Evolutionary conservation across 1,140 invertebrate species (phyloP).

Genomic region (Danaus melanippus): DNA sequence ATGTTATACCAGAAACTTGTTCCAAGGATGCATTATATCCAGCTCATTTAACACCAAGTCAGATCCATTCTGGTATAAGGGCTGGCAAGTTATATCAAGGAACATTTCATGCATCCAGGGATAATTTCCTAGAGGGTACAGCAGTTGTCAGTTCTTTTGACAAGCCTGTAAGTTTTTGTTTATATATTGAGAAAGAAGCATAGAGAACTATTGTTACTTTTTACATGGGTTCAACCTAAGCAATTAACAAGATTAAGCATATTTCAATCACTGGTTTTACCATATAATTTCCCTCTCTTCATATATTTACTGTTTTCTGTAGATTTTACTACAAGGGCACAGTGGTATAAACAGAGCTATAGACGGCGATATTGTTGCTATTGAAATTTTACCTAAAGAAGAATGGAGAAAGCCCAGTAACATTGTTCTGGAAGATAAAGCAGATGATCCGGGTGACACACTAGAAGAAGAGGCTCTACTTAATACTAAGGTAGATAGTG

Average conservation of each 20-base stretch:
- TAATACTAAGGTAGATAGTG: constrained; percentile 32
- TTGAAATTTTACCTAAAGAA: constrained; percentile 91
- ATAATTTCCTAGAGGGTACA: constrained; percentile 96
- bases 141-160: constrained; percentile 86
- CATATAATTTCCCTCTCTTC: neutral
- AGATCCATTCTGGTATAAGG: constrained; percentile 87
- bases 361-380: constrained; percentile 94
- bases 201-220: too few species aligned
- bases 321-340: constrained; percentile 93
- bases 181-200: neutral
- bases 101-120: constrained; percentile 85
- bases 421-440: constrained; percentile 88
- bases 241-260: too few species aligned
- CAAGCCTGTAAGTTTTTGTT: constrained; percentile 75
- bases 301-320: too few species aligned
- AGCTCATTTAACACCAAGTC: constrained; percentile 84
- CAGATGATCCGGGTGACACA: constrained; percentile 77
- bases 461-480: constrained; percentile 77
- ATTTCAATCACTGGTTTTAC: too few species aligned
- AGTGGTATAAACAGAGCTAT: constrained; percentile 94
- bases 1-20: constrained; percentile 75
- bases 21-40: constrained; percentile 83
- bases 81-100: constrained; percentile 87
- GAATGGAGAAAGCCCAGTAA: constrained; percentile 92
- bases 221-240: too few species aligned